A percentile compares a stretch with the other conserved stretches of the same genome.
Conservation (phyloP, 2,797 vertebrate genomes). For the Cossypha dichroa region DNA sequence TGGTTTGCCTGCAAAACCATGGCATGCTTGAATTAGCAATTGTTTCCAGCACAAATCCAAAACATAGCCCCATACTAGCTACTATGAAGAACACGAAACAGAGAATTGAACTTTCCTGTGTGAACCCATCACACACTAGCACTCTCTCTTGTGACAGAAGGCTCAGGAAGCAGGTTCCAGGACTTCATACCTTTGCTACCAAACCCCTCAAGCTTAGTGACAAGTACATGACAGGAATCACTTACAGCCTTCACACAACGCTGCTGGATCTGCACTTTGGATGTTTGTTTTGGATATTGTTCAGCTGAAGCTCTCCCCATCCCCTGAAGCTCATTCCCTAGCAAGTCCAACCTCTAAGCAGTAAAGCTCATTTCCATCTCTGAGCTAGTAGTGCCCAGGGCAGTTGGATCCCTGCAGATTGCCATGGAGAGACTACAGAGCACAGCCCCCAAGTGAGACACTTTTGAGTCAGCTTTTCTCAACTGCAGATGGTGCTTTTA, state of each 20-base stretch:
- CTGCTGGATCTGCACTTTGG: neutral
- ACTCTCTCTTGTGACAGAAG: neutral
- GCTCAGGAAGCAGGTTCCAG: neutral
- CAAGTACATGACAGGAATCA: rapidly evolving
- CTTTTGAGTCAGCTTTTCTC: neutral
- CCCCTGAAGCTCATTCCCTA: neutral
- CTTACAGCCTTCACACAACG: rapidly evolving
- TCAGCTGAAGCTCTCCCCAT: rapidly evolving
- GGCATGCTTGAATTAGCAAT: neutral
- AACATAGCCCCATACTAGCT: neutral
- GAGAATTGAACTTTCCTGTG: neutral
- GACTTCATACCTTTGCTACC: neutral
- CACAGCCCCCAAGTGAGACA: neutral
- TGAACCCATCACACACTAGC: neutral
- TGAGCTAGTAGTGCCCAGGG: rapidly evolving
- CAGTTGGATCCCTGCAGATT: neutral
- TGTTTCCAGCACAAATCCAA: neutral
- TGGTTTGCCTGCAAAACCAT: neutral
- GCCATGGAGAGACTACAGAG: neutral
- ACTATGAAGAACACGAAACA: neutral
- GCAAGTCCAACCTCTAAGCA: rapidly evolving
- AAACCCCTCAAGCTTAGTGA: rapidly evolving
- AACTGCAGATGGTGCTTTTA: neutral
- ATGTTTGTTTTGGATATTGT: too few species aligned
- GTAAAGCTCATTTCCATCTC: neutral